Base-by-base conservation (phyloP, 2,797 vertebrate genomes). In the Lithobates pipiens region DNA sequence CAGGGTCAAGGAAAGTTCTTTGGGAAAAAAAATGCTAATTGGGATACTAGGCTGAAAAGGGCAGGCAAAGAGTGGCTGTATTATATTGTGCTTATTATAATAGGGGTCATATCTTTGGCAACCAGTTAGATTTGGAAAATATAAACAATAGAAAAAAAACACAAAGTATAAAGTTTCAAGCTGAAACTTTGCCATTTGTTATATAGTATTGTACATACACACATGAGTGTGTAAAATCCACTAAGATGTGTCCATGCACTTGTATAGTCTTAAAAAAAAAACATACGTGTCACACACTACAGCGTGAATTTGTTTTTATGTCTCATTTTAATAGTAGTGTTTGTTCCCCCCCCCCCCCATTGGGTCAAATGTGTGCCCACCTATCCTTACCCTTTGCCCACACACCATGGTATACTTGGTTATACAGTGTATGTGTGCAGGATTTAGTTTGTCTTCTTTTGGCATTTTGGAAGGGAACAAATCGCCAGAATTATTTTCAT, bases 401-500 rank as follows among this genome's bases (percentile, higher is more conserved):
- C n/a, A 80, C 76, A 83, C 81, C 80, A 61, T 79, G 69, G 42
- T 83, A 83, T 86, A 68, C 65, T 79, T 54, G 65, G 54, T 77
- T 74, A 76, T 67, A 80, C 87, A 85, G 85, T 86, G 70, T 84
- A 27, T 65, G 72, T 71, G 81, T 82, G 86, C 84, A 82, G 81
- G 77, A 79, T 80, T 67, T 50, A 80, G 18, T 61, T 61, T 61
- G 54, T n/a, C 54, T 80, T 11, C 73, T 65, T 65, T 77, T 86
- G 81, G 84, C 36, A 75, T 61, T 61, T n/a, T 15, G 83, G 29
- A 68, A 68, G 27, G 18, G 3, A 61, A 76, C 11, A 46, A 6
- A 79, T 18, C 44, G 70, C 83, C 36, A 75, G 83, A 69, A 15
- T 86, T 89, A 65, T 82, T 89, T 91, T 86, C 69, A 84, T 85